These are phyloP conservation scores for Poecilobothrus nobilitatus DNA, from an alignment of 2,888 invertebrate species.

Conservation along the genomic window DNA sequence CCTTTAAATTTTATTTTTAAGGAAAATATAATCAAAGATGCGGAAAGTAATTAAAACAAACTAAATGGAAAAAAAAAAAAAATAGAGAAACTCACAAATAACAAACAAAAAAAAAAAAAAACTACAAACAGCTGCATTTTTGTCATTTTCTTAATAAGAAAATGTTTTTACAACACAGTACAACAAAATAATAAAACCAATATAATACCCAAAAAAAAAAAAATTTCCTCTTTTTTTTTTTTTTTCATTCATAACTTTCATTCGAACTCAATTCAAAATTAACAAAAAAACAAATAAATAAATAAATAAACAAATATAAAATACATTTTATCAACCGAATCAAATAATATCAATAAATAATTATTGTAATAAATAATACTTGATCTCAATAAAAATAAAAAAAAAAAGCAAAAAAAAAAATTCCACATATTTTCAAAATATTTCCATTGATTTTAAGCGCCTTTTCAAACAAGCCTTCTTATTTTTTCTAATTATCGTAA, in stretches of 20 bases:
- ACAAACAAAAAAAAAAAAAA: too few relatives aligned
- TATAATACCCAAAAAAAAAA: too few relatives aligned
- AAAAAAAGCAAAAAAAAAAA: too few relatives aligned
- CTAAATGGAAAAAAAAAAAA: too few relatives aligned
- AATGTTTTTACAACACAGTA: too few relatives aligned
- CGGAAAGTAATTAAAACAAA: background rate
- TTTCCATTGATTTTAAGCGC: background rate
- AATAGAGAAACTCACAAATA: too few relatives aligned
- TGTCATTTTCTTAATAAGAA: background rate
- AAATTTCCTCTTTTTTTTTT: too few relatives aligned
- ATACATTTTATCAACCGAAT: background rate
- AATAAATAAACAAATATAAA: background rate
- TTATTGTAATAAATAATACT: background rate
- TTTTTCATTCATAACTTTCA: background rate
- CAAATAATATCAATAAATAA: background rate
- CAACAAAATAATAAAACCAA: too few relatives aligned
- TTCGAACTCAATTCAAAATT: background rate
- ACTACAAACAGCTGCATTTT: background rate
- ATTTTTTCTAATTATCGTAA: too few relatives aligned
- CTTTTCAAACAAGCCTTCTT: background rate
- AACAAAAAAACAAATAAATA: background rate
- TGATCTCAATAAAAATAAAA: too few relatives aligned
- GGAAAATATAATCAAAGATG: slow-evolving; percentile 1
- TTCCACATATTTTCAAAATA: background rate
- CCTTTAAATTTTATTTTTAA: too few relatives aligned